Conservation (phyloP, 2,888 invertebrate genomes). For the Empis stercorea region DNA sequence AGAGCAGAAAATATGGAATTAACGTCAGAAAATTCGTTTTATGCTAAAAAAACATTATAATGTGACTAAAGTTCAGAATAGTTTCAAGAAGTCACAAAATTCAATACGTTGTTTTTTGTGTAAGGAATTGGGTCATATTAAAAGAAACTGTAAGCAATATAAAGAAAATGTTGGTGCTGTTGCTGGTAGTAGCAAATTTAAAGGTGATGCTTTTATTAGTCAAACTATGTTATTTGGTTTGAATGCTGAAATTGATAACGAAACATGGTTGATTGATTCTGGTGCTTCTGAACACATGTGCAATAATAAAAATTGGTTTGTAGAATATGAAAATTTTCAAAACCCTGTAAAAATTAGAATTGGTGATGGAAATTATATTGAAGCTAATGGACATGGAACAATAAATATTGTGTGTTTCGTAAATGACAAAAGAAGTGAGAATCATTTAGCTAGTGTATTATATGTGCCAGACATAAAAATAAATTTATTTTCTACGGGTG, state of each 20-base stretch:
- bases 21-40: background rate
- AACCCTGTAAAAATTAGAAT: background rate
- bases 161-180: background rate
- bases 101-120: background rate
- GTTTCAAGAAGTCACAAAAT: background rate
- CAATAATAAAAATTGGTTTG: constrained; percentile 3
- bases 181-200: background rate
- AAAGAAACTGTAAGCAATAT: background rate
- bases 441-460: constrained; percentile 5
- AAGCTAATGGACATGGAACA: constrained; percentile 1
- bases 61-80: no score
- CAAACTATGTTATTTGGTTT: background rate
- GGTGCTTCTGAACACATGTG: constrained; percentile 10
- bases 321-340: background rate
- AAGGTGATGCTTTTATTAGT: background rate
- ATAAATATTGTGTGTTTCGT: constrained; percentile 8
- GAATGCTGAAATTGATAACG: background rate
- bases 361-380: constrained; percentile 2
- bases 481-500: constrained; percentile 9
- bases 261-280: constrained; percentile 7
- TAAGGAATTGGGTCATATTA: background rate
- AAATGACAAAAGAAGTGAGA: constrained; percentile 1
- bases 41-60: background rate
- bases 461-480: constrained; percentile 5
- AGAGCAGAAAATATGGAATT: background rate